Base-by-base conservation (phyloP, 2,888 invertebrate genomes). In the Branchipolynoe longqiensis region DNA sequence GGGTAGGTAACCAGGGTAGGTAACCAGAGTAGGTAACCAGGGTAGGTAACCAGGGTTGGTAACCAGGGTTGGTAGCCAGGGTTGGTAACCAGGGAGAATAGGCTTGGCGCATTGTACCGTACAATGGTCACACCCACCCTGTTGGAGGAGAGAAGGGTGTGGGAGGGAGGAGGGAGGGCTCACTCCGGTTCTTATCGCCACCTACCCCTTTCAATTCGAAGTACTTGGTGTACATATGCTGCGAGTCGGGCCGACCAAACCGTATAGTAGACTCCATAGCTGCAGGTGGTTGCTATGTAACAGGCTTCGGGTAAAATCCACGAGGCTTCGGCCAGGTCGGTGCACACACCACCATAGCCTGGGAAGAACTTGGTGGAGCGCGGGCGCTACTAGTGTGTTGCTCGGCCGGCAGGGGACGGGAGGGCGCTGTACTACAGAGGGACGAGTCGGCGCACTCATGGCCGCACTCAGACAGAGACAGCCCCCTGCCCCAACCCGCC, bases 191-290 rank as follows among this genome's bases (percentile, higher is more conserved):
- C 18, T 8, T 48, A 25, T 58, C 8, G n/a, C 69, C 38, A 83
- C 83, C 62, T 83, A 83, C 83, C 83, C 83, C 83, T 64, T 62
- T 12, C 31, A 83, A 54, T 22, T 41, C 69, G 83, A 64, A 83
- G 69, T 59, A 83, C 48, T 83, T 83, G 8, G 18, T 31, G 69
- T 83, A 83, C 40, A 64, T 83, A 69, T 64, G 83, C 83, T 83
- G 62, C n/a, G n/a, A n/a, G n/a, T n/a, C n/a, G n/a, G n/a, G n/a
- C 22, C 83, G 62, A 14, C 83, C 83, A 31, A 83, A 64, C 14
- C 83, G 83, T 33, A 83, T 83, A 31, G 64, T 83, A 83, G 83
- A 62, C 83, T 83, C 83, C 83, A 83, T 83, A 18, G 40, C 36
- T 8, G 18, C 64, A 12, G 33, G 12, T 54, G 36, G 33, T 33